Evolutionary conservation across 2,888 invertebrate species (phyloP), one percentile per base, ranked within the genome.

Genomic region (Synanthedon andrenaeformis): DNA sequence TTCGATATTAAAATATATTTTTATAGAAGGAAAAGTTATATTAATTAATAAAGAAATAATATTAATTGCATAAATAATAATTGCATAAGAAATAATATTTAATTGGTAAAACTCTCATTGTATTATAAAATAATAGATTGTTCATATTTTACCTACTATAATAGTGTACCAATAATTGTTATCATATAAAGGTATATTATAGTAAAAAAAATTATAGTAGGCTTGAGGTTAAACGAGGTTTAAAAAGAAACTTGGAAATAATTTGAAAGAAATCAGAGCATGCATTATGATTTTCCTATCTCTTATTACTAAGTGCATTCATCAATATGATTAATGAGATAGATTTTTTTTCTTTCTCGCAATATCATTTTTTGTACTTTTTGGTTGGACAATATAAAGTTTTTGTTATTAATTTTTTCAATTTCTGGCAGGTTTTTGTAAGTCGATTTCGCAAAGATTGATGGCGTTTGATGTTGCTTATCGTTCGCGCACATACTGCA

Each of bases 291-390:
- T 62, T 64, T 70, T 69, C 68, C 71, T 72, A 69, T 73, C 69
- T 67, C 51, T 53, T 45, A 66, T 68, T 70, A 71, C 72, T 70
- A 70, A 74, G 69, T 76, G 75, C 76, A 77, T 79, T 77, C 78
- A 80, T 80, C 80, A 81, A 78, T 79, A 76, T 80, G 81, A 80
- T 80, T 81, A 78, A 81, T 81, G 78, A 67, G 68, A 55, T 59
- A 66, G 62, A 54, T 23, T 53, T 42, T 23, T 17, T 66, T 74
- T 70, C 62, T 69, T 72, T 74, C 62, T 65, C 66, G 67, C 72
- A 73, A 74, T 72, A 70, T 70, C 62, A 69, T 59, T 66, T 67
- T 64, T 64, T 64, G 63, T 65, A 64, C 68, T 70, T 62, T 62
- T 53, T 41, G 56, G 52, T 53, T 63, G 14, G 41, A 12, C 19